Conservation (phyloP, 1,140 invertebrate genomes). For the Drosophila bifasciata region DNA sequence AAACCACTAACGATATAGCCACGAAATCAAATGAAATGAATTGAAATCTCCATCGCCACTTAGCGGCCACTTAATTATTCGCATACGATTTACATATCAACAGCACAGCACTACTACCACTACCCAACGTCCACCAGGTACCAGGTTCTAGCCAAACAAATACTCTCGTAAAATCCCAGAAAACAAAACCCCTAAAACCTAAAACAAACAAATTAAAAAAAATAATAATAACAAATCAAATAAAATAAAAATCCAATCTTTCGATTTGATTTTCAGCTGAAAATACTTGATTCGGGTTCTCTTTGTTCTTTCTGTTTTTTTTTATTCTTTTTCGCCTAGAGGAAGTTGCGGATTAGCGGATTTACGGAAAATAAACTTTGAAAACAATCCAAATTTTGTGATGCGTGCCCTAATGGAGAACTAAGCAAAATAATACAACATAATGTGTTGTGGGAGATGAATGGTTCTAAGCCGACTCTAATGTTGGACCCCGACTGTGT, state of each 20-base stretch:
- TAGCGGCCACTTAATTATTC: constrained; percentile 52
- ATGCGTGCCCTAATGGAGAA: constrained; percentile 42
- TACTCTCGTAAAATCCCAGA: no score
- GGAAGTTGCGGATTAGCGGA: constrained; percentile 55
- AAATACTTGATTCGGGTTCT: no score
- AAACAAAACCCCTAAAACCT: constrained; percentile 10
- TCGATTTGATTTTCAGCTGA: no score
- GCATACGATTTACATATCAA: constrained; percentile 15
- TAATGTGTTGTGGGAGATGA: constrained; percentile 28
- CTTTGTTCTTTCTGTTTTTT: constrained; percentile 28
- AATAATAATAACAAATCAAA: constrained; percentile 1
- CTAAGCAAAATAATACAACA: constrained; percentile 8
- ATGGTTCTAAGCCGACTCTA: constrained; percentile 51
- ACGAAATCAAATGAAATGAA: not conserved
- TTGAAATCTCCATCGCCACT: constrained; percentile 35
- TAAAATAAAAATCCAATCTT: constrained; percentile 3
- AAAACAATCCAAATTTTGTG: constrained; percentile 34
- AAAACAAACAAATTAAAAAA: constrained; percentile 29
- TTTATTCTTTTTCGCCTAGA: constrained; percentile 30
- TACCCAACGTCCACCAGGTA: not conserved
- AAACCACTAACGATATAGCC: constrained; percentile 26
- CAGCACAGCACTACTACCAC: not conserved
- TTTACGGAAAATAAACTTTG: constrained; percentile 53
- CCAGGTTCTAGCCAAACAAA: constrained; percentile 37
- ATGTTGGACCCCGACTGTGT: constrained; percentile 34